A percentile compares a stretch with the other conserved stretches of the same genome.
Conservation (phyloP, 2,888 invertebrate species). For the Muschampia plurimacula region DNA sequence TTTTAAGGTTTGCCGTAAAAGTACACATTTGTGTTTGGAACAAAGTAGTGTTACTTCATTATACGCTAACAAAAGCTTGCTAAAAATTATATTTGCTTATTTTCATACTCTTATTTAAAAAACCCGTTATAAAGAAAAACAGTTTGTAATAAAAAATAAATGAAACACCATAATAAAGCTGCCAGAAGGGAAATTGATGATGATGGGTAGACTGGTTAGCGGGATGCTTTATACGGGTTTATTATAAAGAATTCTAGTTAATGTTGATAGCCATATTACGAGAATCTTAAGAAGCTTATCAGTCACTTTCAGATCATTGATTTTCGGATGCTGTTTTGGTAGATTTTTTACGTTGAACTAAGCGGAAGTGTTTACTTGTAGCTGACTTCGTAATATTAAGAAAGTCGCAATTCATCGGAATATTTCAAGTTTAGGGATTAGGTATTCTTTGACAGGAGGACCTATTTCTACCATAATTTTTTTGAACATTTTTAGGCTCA, state of each 20-base stretch:
- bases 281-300: conserved; percentile 18
- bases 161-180: conserved; percentile 9
- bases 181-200: conserved; percentile 12
- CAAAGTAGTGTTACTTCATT: no score
- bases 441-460: no score
- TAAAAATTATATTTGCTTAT: neutral
- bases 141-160: neutral
- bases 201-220: conserved; percentile 7
- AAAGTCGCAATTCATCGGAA: neutral
- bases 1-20: no score
- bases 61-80: neutral
- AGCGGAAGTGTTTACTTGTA: neutral
- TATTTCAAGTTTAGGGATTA: neutral
- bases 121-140: neutral
- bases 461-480: no score
- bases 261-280: conserved; percentile 4
- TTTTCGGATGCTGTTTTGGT: neutral
- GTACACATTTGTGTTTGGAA: no score
- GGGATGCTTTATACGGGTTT: conserved; percentile 2
- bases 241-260: conserved; percentile 2
- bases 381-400: neutral
- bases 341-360: neutral
- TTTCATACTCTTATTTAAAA: neutral
- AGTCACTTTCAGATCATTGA: conserved; percentile 28
- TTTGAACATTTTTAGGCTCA: no score